These are phyloP conservation scores for Chelon auratus DNA, from an alignment of 2,797 vertebrate species.

Conservation along the genomic window DNA sequence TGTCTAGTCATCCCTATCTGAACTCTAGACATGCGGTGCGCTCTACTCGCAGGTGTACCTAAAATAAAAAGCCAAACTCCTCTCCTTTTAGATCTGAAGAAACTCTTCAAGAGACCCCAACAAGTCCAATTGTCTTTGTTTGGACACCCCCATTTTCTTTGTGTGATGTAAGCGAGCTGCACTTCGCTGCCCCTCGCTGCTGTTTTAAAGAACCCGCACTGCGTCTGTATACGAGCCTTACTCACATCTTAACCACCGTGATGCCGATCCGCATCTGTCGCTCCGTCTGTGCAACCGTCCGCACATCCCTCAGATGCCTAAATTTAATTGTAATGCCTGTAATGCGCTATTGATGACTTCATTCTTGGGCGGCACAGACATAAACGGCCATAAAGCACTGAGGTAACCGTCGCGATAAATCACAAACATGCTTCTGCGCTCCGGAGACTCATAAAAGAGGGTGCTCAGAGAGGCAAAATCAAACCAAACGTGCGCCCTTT, in stretches of 20 bases:
- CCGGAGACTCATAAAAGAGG: conserved; percentile 37
- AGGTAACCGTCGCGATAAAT: conserved; percentile 43
- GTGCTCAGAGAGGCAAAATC: conserved; percentile 38
- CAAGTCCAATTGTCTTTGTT: too few relatives aligned
- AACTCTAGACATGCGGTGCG: too few relatives aligned
- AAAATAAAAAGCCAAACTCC: too few relatives aligned
- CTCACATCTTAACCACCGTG: conserved; percentile 12
- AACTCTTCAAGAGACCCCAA: too few relatives aligned
- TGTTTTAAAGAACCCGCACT: background rate
- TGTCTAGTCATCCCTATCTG: too few relatives aligned
- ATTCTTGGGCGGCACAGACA: conserved; percentile 14
- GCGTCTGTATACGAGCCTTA: conserved; percentile 5
- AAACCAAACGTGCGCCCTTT: conserved; percentile 20
- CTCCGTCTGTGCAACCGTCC: conserved; percentile 9
- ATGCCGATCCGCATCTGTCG: conserved; percentile 15
- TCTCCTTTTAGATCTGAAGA: too few relatives aligned
- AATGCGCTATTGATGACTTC: conserved; percentile 48
- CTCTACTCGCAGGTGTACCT: too few relatives aligned
- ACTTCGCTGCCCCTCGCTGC: conserved; percentile 3
- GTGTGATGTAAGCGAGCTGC: conserved; percentile 7
- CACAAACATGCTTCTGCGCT: conserved; percentile 44
- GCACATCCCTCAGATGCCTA: conserved; percentile 15
- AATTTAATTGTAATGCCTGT: conserved; percentile 44
- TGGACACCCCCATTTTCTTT: conserved; percentile 3
- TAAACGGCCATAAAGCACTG: conserved; percentile 51